Evolutionary conservation across 2,888 invertebrate species (phyloP), one percentile per base, ranked within the genome.

Genomic region (Drosophila macrothrix): DNA sequence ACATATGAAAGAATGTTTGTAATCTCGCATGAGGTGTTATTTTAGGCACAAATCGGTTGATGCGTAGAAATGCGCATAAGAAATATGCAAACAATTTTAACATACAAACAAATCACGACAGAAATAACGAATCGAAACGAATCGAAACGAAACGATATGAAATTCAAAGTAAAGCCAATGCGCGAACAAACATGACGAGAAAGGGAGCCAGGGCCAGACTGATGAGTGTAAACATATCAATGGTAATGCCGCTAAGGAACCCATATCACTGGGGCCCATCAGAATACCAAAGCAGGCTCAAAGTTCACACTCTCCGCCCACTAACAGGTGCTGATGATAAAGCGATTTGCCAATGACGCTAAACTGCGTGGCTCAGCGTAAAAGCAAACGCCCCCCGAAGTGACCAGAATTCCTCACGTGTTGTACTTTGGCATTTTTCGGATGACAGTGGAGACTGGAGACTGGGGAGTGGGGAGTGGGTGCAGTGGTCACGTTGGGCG

Each of bases 71-170:
- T 76, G 73, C 73, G 84, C 76, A 79, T 79, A 75, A 74, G 71
- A 75, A 84, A 82, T 84, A 82, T 82, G 85, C 83, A 84, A 88
- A 87, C 81, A 78, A 69, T 77, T 79, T 68, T 55, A 65, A 55
- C 73, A 60, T 37, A 60, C 56, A 68, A 35, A 64, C 49, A 70
- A 67, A 62, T 16, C 53, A 52, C 61, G 49, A 19, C n/a, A 37
- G 22, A 37, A 41, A 33, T 19, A 50, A 25, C 39, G 28, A 29
- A 65, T 41, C 29, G 54, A 35, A 49, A 25, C 39, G 25, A n/a
- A n/a, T n/a, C n/a, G n/a, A 28, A 66, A 46, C 31, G 50, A 37
- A 49, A 58, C 41, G 50, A 50, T 25, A 50, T 25, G 28, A 46
- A 25, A 46, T 46, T 25, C 25, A 46, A 46, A 46, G 46, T 46